phyloP scores from a whole-genome alignment of 2,888 invertebrate species.

The Quadriops clusia region DNA sequence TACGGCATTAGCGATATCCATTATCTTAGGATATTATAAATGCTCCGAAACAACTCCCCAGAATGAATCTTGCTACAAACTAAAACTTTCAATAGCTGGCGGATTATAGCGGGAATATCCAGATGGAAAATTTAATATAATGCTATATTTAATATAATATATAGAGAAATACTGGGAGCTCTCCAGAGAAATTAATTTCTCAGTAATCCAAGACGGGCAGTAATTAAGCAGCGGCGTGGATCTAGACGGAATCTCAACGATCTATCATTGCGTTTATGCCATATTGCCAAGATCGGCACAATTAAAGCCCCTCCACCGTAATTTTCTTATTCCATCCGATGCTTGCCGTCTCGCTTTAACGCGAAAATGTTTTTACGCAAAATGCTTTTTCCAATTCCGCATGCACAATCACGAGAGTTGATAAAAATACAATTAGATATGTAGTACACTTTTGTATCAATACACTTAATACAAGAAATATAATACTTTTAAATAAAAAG shows the following conservation, averaged over 20 bases:
- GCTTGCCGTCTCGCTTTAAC: no score
- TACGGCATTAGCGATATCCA: slow-evolving; percentile 24
- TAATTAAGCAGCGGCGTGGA: slow-evolving; percentile 34
- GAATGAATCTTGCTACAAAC: slow-evolving; percentile 22
- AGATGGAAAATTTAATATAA: slow-evolving; percentile 36
- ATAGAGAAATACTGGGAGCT: slow-evolving; percentile 26
- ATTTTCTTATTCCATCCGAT: no score
- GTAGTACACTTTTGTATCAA: no score
- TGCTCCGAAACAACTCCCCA: slow-evolving; percentile 23
- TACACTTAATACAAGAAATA: no score
- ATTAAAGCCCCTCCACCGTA: no score
- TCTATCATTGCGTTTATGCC: slow-evolving; percentile 35
- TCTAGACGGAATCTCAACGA: slow-evolving; percentile 33
- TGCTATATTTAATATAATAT: slow-evolving; percentile 38
- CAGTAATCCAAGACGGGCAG: slow-evolving; percentile 38
- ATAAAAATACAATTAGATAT: no score
- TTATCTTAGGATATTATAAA: slow-evolving; percentile 25
- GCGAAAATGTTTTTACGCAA: no score
- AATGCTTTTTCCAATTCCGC: no score
- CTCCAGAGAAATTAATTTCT: slow-evolving; percentile 37
- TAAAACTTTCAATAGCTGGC: slow-evolving; percentile 25
- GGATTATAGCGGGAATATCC: slow-evolving; percentile 18
- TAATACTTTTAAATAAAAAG: no score
- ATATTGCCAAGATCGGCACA: slow-evolving; percentile 23
- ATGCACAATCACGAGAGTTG: no score